These are phyloP conservation scores for Actinopyga echinites DNA, from an alignment of 53 echinoderm and acorn worm genomes.

Conservation along the genomic window DNA sequence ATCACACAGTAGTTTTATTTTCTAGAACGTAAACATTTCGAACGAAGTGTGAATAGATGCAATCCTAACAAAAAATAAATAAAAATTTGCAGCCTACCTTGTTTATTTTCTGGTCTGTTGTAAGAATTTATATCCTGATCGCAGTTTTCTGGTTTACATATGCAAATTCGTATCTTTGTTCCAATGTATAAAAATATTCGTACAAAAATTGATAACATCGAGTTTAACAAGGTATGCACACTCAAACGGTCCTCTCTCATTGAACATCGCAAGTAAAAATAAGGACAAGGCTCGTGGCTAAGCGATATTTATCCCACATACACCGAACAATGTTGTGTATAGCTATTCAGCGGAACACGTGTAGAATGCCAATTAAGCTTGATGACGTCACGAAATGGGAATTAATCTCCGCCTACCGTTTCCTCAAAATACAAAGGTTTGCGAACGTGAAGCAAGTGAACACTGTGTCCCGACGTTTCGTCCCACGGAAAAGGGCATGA, in stretches of 20 bases:
- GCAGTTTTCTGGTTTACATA: conserved; percentile 16
- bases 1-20: no score
- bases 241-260: conserved; percentile 1
- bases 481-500: neutral
- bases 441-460: neutral
- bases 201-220: conserved; percentile 1
- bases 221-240: neutral
- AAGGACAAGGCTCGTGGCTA: neutral
- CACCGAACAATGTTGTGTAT: conserved; percentile 22
- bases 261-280: conserved; percentile 13
- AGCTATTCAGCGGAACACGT: conserved; percentile 31
- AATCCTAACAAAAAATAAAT: no score
- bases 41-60: no score
- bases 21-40: no score
- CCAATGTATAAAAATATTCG: conserved; percentile 12
- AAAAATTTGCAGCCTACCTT: no score
- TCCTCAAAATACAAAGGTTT: conserved; percentile 28
- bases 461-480: conserved; percentile 12
- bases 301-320: conserved; percentile 20
- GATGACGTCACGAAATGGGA: conserved; percentile 27
- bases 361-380: conserved; percentile 36
- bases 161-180: conserved; percentile 26
- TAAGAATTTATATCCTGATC: neutral
- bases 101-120: no score
- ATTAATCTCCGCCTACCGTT: conserved; percentile 29